A percentile compares a stretch with the other conserved stretches of the same genome.
Conservation (phyloP, 2,797 vertebrate species). For the Babyrousa celebensis region DNA sequence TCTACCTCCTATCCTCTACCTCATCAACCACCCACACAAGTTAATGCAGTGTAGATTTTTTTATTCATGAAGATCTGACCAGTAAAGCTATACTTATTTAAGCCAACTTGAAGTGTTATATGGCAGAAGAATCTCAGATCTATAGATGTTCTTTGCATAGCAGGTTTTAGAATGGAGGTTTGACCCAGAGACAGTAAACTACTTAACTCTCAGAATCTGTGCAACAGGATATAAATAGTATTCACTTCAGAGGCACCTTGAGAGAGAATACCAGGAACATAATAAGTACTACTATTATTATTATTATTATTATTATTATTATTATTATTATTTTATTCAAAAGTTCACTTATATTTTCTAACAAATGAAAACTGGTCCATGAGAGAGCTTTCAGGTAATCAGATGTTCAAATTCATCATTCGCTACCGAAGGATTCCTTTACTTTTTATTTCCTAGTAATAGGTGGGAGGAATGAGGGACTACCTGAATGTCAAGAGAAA, state of each 20-base stretch:
- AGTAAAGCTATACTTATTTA: neutral
- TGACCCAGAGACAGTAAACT: constrained; percentile 35
- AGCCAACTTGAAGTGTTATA: neutral
- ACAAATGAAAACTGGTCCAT: constrained; percentile 39
- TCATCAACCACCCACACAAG: neutral
- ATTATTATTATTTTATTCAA: constrained; percentile 47
- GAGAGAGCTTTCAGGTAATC: constrained; percentile 5
- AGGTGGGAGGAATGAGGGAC: neutral
- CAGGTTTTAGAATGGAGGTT: constrained; percentile 20
- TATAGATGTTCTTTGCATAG: neutral
- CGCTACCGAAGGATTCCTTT: neutral
- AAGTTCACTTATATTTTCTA: constrained; percentile 53
- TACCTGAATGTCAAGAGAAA: constrained; percentile 62
- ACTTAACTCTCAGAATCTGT: neutral
- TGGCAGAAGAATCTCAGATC: neutral
- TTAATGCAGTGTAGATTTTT: neutral
- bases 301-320: neutral
- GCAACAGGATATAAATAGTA: neutral
- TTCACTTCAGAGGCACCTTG: neutral
- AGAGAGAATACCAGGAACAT: neutral
- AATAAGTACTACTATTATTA: neutral
- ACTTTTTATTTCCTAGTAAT: constrained; percentile 22
- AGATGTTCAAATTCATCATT: constrained; percentile 58
- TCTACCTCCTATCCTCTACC: neutral
- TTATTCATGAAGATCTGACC: neutral